phyloP scores from a whole-genome alignment of 2,888 invertebrate genomes.

The Microdon myrmicae region DNA sequence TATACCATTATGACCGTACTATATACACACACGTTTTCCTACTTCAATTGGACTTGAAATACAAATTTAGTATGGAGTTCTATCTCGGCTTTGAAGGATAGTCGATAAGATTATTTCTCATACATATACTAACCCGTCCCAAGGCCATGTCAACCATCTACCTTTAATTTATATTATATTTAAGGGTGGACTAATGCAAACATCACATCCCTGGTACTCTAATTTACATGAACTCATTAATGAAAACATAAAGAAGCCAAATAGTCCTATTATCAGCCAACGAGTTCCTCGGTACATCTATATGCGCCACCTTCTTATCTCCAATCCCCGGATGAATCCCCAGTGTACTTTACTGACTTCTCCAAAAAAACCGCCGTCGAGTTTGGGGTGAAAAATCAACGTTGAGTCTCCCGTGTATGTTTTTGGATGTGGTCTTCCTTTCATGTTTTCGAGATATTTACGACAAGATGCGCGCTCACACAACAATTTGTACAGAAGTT shows the following conservation, averaged over 20 bases:
- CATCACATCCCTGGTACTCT: too few relatives aligned
- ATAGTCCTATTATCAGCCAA: constrained; percentile 3
- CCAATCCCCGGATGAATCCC: not conserved
- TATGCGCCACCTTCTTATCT: not conserved
- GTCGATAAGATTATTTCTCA: too few relatives aligned
- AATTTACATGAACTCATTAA: constrained; percentile 48
- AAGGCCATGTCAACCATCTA: too few relatives aligned
- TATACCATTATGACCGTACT: constrained; percentile 18
- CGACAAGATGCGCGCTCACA: constrained; percentile 4
- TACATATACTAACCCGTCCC: too few relatives aligned
- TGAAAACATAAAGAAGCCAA: constrained; percentile 29
- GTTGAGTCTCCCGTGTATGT: constrained; percentile 4
- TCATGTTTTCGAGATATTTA: not conserved
- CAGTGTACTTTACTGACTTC: not conserved
- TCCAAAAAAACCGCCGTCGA: constrained; percentile 1
- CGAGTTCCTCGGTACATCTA: not conserved
- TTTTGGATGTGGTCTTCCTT: constrained; percentile 1
- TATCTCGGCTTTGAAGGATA: too few relatives aligned
- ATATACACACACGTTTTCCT: not conserved
- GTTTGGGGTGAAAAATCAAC: too few relatives aligned
- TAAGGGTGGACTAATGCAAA: constrained; percentile 30
- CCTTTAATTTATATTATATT: too few relatives aligned
- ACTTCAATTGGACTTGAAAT: too few relatives aligned
- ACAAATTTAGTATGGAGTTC: too few relatives aligned
- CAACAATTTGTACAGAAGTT: constrained; percentile 15